Percentiles rank a stretch among this genome's conserved stretches.
Conservation (phyloP, 2,113 vertebrate species). For the Catagonus wagneri region DNA sequence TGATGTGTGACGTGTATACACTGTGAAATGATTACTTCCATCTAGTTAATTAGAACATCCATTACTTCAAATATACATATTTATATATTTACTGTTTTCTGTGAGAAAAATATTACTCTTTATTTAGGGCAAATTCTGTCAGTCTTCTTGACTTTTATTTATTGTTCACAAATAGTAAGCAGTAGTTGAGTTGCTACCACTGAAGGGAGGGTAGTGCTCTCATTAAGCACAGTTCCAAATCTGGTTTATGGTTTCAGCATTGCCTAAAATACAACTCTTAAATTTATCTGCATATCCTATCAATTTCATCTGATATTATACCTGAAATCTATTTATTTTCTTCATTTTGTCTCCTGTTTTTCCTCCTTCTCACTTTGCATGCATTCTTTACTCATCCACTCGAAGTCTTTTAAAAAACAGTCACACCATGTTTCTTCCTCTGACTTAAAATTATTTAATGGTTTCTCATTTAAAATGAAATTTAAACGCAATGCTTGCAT, state of each 20-base stretch:
- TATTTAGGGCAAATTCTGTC: not conserved
- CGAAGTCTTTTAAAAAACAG: not conserved
- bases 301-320: not conserved
- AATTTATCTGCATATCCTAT: not conserved
- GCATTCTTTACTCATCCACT: not conserved
- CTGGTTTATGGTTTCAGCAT: not conserved
- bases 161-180: not conserved
- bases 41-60: not conserved
- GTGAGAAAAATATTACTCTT: not conserved
- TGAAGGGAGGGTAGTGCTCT: not conserved
- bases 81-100: not conserved
- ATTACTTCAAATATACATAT: not conserved
- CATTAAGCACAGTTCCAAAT: not conserved
- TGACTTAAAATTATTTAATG: not conserved
- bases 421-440: not conserved
- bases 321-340: conserved; percentile 27
- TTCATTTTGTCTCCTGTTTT: not conserved
- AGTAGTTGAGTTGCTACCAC: not conserved
- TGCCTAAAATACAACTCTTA: conserved; percentile 20
- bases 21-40: not conserved
- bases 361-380: not conserved
- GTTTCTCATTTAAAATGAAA: conserved; percentile 41
- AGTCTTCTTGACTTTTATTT: not conserved
- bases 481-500: not conserved
- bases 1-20: not conserved